Evolutionary conservation across 2,797 vertebrate genomes (phyloP).

Genomic region (Thalassophryne amazonica): DNA sequence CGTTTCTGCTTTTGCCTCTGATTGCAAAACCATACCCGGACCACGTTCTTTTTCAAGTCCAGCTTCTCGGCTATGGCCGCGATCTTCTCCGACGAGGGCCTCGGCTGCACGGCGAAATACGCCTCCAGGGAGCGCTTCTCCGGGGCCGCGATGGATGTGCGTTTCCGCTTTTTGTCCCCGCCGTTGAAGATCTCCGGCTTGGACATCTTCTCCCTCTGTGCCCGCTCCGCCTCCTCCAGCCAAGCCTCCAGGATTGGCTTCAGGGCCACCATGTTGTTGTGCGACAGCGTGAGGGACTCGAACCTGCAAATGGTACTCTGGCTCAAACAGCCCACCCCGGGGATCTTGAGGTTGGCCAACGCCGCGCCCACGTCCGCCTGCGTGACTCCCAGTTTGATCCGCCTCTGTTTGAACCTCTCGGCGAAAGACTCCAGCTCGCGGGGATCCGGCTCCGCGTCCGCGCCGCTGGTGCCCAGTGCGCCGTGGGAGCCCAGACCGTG

Average conservation of each 20-base stretch:
- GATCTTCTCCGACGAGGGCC: slow-evolving; percentile 92
- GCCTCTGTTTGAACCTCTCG: slow-evolving; percentile 89
- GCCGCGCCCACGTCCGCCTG: slow-evolving; percentile 91
- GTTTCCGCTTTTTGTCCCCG: slow-evolving; percentile 90
- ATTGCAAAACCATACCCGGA: slow-evolving; percentile 93
- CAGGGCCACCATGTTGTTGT: slow-evolving; percentile 94
- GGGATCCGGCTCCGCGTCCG: slow-evolving; percentile 87
- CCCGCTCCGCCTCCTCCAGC: slow-evolving; percentile 90
- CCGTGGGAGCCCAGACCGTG: slow-evolving; percentile 83
- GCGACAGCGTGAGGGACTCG: slow-evolving; percentile 91
- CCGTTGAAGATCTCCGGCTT: slow-evolving; percentile 89
- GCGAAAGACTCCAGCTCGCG: slow-evolving; percentile 92
- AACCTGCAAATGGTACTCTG: slow-evolving; percentile 95
- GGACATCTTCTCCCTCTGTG: slow-evolving; percentile 89
- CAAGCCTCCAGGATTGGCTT: slow-evolving; percentile 92
- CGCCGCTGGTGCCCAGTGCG: slow-evolving; percentile 67
- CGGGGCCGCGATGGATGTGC: slow-evolving; percentile 89
- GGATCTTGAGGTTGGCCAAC: slow-evolving; percentile 91
- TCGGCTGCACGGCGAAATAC: slow-evolving; percentile 89
- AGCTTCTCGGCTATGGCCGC: slow-evolving; percentile 92
- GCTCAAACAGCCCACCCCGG: slow-evolving; percentile 89
- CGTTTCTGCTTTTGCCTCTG: slow-evolving; percentile 95
- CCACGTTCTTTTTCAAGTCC: slow-evolving; percentile 95
- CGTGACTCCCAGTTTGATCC: slow-evolving; percentile 91
- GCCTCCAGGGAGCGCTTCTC: slow-evolving; percentile 92